phyloP scores from a whole-genome alignment of 2,797 vertebrate genomes.

The Typhlichthys eigenmanni region DNA sequence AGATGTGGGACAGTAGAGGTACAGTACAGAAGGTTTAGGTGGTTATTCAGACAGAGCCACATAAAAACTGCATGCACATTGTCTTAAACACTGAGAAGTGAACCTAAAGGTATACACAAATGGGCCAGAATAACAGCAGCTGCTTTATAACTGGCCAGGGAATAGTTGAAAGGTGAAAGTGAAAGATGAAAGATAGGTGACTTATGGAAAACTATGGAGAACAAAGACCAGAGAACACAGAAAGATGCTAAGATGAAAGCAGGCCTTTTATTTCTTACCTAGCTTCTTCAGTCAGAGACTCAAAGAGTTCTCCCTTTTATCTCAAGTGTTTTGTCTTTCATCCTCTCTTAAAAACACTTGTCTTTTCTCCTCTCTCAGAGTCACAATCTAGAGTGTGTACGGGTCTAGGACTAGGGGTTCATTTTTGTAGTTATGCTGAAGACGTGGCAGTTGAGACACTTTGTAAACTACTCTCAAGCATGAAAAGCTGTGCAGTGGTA shows the following conservation, averaged over 20 bases:
- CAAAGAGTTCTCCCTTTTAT: constrained; percentile 44
- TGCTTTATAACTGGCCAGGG: no score
- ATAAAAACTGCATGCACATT: background rate
- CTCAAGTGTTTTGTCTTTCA: constrained; percentile 49
- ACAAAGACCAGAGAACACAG: constrained; percentile 14
- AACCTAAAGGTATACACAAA: background rate
- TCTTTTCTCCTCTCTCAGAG: constrained; percentile 25
- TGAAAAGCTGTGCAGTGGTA: constrained; percentile 9
- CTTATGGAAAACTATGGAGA: constrained; percentile 33
- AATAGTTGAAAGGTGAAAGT: constrained; percentile 19
- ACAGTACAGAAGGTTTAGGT: no score
- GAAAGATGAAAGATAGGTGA: constrained; percentile 14
- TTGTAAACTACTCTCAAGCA: background rate
- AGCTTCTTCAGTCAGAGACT: constrained; percentile 15
- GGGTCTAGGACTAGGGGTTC: constrained; percentile 23
- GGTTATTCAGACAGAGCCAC: background rate
- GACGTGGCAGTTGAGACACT: constrained; percentile 17
- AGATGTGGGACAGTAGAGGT: no score
- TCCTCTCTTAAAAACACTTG: constrained; percentile 42
- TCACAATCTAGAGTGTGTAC: constrained; percentile 31
- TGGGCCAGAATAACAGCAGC: background rate
- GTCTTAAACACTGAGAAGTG: background rate
- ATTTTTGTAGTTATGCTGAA: background rate
- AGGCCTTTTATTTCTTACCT: constrained; percentile 30
- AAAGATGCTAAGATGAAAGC: constrained; percentile 1